phyloP scores from a whole-genome alignment of 1,140 invertebrate genomes.

The Zaprionus capensis region DNA sequence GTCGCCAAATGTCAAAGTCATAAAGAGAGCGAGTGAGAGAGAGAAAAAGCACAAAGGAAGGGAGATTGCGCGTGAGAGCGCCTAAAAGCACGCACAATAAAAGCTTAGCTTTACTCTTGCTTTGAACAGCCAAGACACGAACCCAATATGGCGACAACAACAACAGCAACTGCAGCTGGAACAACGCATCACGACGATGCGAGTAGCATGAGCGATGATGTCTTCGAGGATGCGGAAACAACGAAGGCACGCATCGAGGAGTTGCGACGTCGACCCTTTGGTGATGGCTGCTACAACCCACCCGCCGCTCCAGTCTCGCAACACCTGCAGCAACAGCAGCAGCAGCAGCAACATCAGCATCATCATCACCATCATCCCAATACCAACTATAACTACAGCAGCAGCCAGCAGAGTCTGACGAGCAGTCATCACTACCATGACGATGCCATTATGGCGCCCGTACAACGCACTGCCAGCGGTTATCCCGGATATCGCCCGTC shows the following conservation, averaged over 20 bases:
- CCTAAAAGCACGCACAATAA: slow-evolving; percentile 39
- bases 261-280: slow-evolving; percentile 69
- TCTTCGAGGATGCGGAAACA: slow-evolving; percentile 87
- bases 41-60: neutral
- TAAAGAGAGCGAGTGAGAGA: slow-evolving; percentile 42
- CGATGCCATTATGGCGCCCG: slow-evolving; percentile 72
- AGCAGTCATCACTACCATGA: slow-evolving; percentile 80
- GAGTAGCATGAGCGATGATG: slow-evolving; percentile 92
- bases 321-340: slow-evolving; percentile 40
- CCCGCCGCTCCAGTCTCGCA: slow-evolving; percentile 63
- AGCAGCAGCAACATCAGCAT: slow-evolving; percentile 47
- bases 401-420: slow-evolving; percentile 67
- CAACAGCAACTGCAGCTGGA: slow-evolving; percentile 14
- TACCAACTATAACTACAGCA: slow-evolving; percentile 51
- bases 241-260: slow-evolving; percentile 78
- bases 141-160: slow-evolving; percentile 33
- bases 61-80: slow-evolving; percentile 18
- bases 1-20: slow-evolving; percentile 74
- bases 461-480: slow-evolving; percentile 88
- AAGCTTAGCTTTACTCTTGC: slow-evolving; percentile 21
- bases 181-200: slow-evolving; percentile 68
- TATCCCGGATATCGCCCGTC: slow-evolving; percentile 92
- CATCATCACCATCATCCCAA: slow-evolving; percentile 55
- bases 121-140: slow-evolving; percentile 35
- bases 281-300: slow-evolving; percentile 76